phyloP scores from a whole-genome alignment of 2,888 invertebrate species.

The Pandemis corylana region DNA sequence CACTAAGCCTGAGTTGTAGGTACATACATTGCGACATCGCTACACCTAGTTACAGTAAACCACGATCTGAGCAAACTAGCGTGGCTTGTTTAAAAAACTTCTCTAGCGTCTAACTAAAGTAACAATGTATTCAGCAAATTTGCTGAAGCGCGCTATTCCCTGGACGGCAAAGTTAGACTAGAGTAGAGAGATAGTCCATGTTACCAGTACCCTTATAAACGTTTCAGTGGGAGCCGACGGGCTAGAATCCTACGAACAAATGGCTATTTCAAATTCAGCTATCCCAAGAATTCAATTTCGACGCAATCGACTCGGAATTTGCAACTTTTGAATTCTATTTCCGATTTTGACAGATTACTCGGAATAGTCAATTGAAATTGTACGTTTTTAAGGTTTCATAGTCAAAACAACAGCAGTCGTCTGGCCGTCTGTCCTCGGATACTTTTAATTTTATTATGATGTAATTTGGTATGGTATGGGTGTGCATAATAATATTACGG shows the following conservation, averaged over 20 bases:
- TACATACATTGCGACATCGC: conserved; percentile 20
- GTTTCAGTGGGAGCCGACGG: conserved; percentile 9
- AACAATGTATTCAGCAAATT: conserved; percentile 30
- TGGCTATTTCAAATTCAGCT: not conserved
- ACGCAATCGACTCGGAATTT: not conserved
- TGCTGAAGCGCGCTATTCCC: conserved; percentile 9
- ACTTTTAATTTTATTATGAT: too few species aligned
- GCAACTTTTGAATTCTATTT: conserved; percentile 11
- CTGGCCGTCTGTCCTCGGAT: too few species aligned
- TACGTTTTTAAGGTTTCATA: too few species aligned
- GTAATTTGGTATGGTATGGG: too few species aligned
- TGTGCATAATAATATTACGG: too few species aligned
- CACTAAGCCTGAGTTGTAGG: too few species aligned
- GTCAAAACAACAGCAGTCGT: too few species aligned
- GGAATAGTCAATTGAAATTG: too few species aligned
- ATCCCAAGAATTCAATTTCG: not conserved
- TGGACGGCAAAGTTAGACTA: conserved; percentile 19
- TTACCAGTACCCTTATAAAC: not conserved
- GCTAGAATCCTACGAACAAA: conserved; percentile 12
- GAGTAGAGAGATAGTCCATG: conserved; percentile 8
- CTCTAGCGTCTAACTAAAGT: not conserved
- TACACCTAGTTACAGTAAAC: conserved; percentile 26
- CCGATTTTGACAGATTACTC: not conserved
- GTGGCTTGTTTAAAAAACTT: conserved; percentile 13
- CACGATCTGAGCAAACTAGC: not conserved